Evolutionary conservation across 2,797 vertebrate species (phyloP), one percentile per base, ranked within the genome.

Genomic region (Salarias fasciatus): DNA sequence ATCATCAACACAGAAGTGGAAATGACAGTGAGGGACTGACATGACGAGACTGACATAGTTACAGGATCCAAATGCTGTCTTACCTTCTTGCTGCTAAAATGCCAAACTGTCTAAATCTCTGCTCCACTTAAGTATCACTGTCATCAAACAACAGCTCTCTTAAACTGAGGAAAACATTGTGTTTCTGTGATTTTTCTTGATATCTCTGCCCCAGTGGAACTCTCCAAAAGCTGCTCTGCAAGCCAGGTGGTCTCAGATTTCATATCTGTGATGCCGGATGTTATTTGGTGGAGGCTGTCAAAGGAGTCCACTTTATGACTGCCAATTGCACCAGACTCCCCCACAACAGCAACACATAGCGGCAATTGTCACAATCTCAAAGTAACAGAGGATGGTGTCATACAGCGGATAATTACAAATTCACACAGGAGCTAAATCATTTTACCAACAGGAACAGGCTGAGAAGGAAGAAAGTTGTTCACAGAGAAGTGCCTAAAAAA

Each of bases 161-260:
- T 45, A 28, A 44, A 7, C 8, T 24, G 2, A 28, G 4, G 11
- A 36, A 66, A 52, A 8, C 5, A 0, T 29, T 29, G 11, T 35
- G 9, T 9, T 28, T 58, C 31, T 2, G 29, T 33, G 44, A 29
- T 18, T 72, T 62, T 46, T 69, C 42, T 59, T 42, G 42, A 37
- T 69, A 15, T 44, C 7, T 40, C 8, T 24, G 1, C 64, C 43
- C 31, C 33, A 2, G 5, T 8, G 38, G 40, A 65, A 6, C 36
- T 18, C 46, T 72, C 63, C 29, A 54, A 75, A 67, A 69, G 46
- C 63, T 56, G 51, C 52, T 42, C 41, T 18, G 64, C 30, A 13
- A 45, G 35, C 58, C 69, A 79, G 67, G 77, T 64, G 74, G 66
- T 77, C 69, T 64, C 46, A 67, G 68, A 74, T 73, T 61, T 71